Conservation (phyloP, 2,888 invertebrate genomes). For the Nymphalis urticae region DNA sequence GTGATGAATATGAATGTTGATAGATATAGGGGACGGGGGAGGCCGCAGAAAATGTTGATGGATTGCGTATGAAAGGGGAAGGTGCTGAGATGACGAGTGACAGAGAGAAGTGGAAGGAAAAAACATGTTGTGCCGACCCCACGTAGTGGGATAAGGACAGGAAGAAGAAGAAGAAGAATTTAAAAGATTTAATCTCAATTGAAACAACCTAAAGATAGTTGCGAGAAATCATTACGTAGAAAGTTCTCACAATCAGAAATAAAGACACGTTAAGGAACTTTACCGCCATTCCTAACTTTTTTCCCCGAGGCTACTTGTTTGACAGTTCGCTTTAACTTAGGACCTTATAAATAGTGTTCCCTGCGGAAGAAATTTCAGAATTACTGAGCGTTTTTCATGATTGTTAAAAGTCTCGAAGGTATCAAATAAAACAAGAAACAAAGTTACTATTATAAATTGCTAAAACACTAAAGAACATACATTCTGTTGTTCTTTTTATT, state of each 20-base stretch:
- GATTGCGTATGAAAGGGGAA: no score
- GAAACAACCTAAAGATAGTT: constrained; percentile 4
- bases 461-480: constrained; percentile 1
- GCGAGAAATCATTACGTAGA: constrained; percentile 45
- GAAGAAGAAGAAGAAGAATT: no score
- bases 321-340: constrained; percentile 71
- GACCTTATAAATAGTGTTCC: constrained; percentile 71
- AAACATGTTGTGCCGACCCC: no score
- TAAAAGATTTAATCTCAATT: constrained; percentile 2
- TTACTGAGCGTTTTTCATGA: constrained; percentile 56
- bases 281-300: constrained; percentile 58
- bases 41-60: no score
- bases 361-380: constrained; percentile 57
- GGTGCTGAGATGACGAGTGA: no score
- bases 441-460: constrained; percentile 9
- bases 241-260: constrained; percentile 61
- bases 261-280: constrained; percentile 66
- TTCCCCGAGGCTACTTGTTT: constrained; percentile 61
- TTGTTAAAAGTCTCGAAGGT: constrained; percentile 33
- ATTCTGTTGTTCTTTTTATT: background rate
- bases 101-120: no score
- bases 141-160: no score
- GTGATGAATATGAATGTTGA: no score
- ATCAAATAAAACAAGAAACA: constrained; percentile 41
- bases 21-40: no score